Conservation (phyloP, 2,797 vertebrate species). For the Oreochromis mossambicus region DNA sequence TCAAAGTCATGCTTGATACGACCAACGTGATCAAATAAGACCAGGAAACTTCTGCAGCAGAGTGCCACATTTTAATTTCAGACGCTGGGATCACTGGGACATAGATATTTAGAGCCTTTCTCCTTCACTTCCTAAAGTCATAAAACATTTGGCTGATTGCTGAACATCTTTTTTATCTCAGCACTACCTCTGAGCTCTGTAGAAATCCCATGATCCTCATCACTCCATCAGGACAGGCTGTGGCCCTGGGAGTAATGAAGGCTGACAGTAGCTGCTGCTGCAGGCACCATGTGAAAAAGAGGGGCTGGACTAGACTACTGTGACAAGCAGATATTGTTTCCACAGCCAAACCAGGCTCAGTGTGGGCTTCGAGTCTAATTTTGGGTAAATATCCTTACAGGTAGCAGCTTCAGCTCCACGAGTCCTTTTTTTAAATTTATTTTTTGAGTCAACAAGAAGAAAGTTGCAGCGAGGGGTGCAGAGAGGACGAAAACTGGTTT, state of each 20-base stretch:
- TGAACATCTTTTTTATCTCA: constrained; percentile 3
- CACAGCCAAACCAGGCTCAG: neutral
- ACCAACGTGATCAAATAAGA: neutral
- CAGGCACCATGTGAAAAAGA: neutral
- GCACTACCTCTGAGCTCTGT: neutral
- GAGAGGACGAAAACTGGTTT: constrained; percentile 4
- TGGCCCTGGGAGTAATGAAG: neutral
- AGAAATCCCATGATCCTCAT: constrained; percentile 42
- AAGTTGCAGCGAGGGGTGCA: neutral
- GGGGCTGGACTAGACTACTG: neutral
- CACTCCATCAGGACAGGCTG: constrained; percentile 1
- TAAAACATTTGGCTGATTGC: neutral
- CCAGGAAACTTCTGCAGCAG: neutral
- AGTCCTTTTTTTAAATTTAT: neutral
- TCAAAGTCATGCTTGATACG: neutral
- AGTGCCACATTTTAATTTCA: neutral
- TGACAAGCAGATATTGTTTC: neutral
- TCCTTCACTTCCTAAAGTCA: neutral
- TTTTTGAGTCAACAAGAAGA: neutral
- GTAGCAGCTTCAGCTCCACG: neutral
- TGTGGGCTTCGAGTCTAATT: neutral
- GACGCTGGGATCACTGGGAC: neutral
- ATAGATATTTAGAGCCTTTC: neutral
- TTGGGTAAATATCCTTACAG: neutral
- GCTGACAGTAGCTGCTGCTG: neutral